Percentiles rank a stretch among this genome's conserved stretches.
Conservation (phyloP, 2,797 vertebrate genomes). For the Silurus lanzhouensis region DNA sequence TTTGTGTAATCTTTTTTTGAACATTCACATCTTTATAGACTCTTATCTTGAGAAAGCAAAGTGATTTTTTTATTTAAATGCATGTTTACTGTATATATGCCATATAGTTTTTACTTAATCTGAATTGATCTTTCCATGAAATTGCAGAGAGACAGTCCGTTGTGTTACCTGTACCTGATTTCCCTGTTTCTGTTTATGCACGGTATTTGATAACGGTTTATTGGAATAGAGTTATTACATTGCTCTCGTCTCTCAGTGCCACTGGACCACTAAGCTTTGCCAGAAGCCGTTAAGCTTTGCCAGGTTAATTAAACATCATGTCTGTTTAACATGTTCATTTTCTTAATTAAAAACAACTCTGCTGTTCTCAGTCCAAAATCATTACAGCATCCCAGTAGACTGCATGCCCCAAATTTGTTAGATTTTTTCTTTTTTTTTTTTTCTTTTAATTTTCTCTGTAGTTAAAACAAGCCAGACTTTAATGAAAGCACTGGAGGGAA, state of each 20-base stretch:
- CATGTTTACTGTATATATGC: background rate
- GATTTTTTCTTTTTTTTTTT: background rate
- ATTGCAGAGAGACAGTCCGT: background rate
- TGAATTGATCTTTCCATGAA: background rate
- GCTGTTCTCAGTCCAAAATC: slow-evolving; percentile 42
- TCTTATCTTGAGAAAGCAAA: no score
- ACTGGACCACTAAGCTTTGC: slow-evolving; percentile 11
- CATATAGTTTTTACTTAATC: background rate
- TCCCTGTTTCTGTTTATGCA: background rate
- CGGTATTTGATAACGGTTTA: background rate
- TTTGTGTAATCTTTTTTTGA: background rate
- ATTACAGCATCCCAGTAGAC: slow-evolving; percentile 36
- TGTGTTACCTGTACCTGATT: background rate
- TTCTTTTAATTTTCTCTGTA: background rate
- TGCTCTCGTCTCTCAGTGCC: slow-evolving; percentile 1
- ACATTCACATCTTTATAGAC: background rate
- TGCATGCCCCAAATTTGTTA: slow-evolving; percentile 32
- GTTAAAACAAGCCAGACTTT: background rate
- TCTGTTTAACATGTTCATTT: slow-evolving; percentile 49
- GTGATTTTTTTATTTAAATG: background rate
- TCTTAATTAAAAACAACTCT: slow-evolving; percentile 52
- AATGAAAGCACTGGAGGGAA: background rate
- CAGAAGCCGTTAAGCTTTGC: slow-evolving; percentile 29
- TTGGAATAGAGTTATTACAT: slow-evolving; percentile 17
- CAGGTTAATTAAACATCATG: slow-evolving; percentile 49